A percentile compares a stretch with the other conserved stretches of the same genome.
Evolutionary conservation across 2,113 vertebrate genomes (phyloP).

Genomic region (Okapia johnstoni): DNA sequence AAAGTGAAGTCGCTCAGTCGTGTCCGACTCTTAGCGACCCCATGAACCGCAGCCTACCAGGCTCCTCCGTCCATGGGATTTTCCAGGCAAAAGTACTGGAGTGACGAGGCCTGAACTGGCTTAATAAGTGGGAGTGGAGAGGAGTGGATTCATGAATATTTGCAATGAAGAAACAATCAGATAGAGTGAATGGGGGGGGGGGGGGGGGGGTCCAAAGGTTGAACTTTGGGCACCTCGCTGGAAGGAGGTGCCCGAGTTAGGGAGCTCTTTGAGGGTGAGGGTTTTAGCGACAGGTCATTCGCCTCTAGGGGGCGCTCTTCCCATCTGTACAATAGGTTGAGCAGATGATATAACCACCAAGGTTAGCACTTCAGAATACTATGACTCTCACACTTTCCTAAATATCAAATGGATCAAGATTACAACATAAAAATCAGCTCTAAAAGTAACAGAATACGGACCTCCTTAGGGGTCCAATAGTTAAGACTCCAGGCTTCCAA

Average conservation of each 20-base stretch:
- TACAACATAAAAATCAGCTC: not conserved
- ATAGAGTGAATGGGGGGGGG: not conserved
- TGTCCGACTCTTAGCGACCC: too few relatives aligned
- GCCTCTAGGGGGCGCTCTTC: not conserved
- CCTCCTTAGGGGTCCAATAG: not conserved
- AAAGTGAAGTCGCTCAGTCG: too few relatives aligned
- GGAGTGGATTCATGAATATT: not conserved
- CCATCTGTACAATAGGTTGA: not conserved
- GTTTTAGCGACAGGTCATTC: not conserved
- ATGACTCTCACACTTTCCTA: not conserved
- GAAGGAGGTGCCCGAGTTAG: not conserved
- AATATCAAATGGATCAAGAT: not conserved
- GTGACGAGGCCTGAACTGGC: not conserved
- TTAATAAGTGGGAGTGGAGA: not conserved
- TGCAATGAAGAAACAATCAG: not conserved
- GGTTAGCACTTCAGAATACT: not conserved
- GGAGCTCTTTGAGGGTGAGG: not conserved
- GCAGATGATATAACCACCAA: not conserved
- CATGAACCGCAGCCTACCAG: too few relatives aligned
- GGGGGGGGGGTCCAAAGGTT: not conserved
- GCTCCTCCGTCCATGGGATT: too few relatives aligned
- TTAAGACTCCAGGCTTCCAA: not conserved
- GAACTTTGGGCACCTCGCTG: not conserved
- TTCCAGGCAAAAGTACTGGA: too few relatives aligned
- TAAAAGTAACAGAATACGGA: not conserved